Conservation (phyloP, 2,797 vertebrate species). For the Hylomyscus alleni region DNA sequence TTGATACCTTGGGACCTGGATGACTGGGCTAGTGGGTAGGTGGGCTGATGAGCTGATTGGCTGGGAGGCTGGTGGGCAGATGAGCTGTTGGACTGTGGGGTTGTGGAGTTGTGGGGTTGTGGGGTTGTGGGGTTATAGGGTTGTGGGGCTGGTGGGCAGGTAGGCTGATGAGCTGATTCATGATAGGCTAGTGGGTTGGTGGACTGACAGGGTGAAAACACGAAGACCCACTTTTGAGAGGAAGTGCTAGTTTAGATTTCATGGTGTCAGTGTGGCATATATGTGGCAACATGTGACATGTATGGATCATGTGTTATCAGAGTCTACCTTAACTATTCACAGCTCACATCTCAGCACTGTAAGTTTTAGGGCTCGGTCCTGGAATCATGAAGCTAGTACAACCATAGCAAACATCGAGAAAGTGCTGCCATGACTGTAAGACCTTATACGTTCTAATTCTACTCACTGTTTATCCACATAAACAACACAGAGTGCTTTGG, state of each 20-base stretch:
- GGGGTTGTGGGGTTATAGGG: no score
- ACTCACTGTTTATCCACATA: not conserved
- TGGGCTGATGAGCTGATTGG: no score
- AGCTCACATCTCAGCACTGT: not conserved
- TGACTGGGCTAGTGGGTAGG: not conserved
- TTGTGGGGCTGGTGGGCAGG: no score
- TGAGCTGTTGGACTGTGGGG: not conserved
- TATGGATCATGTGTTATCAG: not conserved
- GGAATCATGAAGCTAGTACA: not conserved
- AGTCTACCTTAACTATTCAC: not conserved
- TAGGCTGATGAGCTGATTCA: not conserved
- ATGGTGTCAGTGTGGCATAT: not conserved
- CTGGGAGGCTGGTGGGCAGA: not conserved
- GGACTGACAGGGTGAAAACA: constrained; percentile 13
- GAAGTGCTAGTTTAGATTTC: not conserved
- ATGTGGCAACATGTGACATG: not conserved
- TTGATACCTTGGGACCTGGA: not conserved
- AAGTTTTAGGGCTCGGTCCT: not conserved
- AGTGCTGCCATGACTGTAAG: not conserved
- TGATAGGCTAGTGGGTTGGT: not conserved
- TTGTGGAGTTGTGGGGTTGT: no score
- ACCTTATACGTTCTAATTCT: not conserved
- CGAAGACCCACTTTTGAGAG: not conserved
- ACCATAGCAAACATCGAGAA: not conserved
- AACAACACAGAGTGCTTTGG: not conserved